Percentiles rank a stretch among this genome's conserved stretches.
These are phyloP conservation scores for Sternarchorhynchus goeldii DNA, from an alignment of 2,797 vertebrate species.

Conservation along the genomic window DNA sequence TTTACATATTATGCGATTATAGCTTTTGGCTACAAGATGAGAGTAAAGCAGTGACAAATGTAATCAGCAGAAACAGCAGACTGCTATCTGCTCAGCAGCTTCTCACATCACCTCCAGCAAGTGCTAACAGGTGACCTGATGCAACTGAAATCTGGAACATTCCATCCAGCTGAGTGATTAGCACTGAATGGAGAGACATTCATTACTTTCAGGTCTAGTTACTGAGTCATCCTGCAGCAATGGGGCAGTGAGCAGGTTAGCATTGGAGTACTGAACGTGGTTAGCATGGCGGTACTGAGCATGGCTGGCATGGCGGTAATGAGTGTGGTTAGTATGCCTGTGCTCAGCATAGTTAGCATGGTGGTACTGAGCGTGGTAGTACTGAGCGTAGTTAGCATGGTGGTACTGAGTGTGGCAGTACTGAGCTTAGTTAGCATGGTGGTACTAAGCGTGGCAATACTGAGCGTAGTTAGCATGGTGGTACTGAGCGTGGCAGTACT, in stretches of 20 bases:
- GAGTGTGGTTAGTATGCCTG: background rate
- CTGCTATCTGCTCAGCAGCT: background rate
- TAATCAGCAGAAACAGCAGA: background rate
- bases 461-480: no score
- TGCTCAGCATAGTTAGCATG: background rate
- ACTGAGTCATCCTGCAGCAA: background rate
- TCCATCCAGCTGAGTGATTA: slow-evolving; percentile 23
- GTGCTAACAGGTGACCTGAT: slow-evolving; percentile 39
- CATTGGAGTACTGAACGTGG: background rate
- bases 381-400: background rate
- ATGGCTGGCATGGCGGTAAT: no score
- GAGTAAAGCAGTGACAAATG: background rate
- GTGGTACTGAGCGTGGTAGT: no score
- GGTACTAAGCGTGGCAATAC: no score
- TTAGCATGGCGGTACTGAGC: background rate
- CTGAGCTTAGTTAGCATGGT: background rate
- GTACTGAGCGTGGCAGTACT: no score
- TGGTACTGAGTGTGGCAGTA: no score
- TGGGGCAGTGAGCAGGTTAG: background rate
- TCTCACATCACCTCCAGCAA: slow-evolving; percentile 33
- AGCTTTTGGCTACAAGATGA: background rate
- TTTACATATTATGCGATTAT: background rate
- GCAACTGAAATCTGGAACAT: slow-evolving; percentile 42
- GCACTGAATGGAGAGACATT: slow-evolving; percentile 10
- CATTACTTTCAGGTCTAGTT: background rate